phyloP scores from a whole-genome alignment of 2,888 invertebrate genomes.

The Netelia melanura region DNA sequence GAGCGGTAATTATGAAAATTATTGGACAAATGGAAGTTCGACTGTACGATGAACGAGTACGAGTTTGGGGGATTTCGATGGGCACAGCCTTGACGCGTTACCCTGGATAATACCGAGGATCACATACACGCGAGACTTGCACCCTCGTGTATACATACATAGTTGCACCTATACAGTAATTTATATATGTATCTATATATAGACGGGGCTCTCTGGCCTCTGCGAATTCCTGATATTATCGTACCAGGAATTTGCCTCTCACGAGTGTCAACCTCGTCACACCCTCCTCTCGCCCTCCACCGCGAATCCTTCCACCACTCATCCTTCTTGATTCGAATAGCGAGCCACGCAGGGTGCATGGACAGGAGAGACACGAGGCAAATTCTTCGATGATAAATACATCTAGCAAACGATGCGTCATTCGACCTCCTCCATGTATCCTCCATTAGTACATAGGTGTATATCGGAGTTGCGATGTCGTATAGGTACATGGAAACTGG shows the following conservation, averaged over 20 bases:
- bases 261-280: conserved; percentile 54
- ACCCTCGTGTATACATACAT: background rate
- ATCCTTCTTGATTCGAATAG: conserved; percentile 28
- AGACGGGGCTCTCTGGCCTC: conserved; percentile 26
- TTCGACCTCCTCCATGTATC: background rate
- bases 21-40: background rate
- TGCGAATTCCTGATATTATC: conserved; percentile 47
- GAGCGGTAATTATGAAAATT: background rate
- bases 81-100: conserved; percentile 36
- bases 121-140: conserved; percentile 8
- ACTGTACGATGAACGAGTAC: background rate
- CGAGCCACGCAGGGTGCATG: background rate
- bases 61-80: conserved; percentile 35
- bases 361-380: background rate
- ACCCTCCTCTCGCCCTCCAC: conserved; percentile 12
- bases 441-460: background rate
- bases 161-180: background rate
- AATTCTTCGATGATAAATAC: conserved; percentile 50
- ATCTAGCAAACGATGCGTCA: conserved; percentile 19
- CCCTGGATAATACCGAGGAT: conserved; percentile 22
- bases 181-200: conserved; percentile 2
- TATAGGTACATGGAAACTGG: background rate
- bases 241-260: conserved; percentile 42
- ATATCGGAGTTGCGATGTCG: background rate
- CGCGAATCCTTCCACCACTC: too few species aligned